These are phyloP conservation scores for Tachycineta bicolor DNA, from an alignment of 2,113 vertebrate species.

Conservation along the genomic window DNA sequence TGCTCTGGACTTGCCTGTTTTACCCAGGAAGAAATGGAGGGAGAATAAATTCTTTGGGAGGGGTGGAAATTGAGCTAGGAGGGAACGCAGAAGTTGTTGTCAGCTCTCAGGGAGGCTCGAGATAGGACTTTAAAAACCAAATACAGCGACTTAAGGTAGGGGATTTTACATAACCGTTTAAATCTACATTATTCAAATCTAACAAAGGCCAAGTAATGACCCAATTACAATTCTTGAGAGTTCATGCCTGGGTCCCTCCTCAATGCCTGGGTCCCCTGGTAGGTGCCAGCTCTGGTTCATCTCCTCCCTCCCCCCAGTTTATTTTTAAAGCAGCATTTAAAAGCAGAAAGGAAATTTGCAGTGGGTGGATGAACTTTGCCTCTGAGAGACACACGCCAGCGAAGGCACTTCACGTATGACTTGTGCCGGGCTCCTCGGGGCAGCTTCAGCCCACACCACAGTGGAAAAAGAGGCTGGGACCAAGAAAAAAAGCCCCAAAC, in stretches of 20 bases:
- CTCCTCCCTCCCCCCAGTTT: background rate
- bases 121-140: background rate
- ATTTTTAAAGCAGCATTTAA: slow-evolving; percentile 36
- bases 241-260: background rate
- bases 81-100: background rate
- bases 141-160: background rate
- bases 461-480: slow-evolving; percentile 40
- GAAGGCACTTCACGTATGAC: background rate
- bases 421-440: background rate
- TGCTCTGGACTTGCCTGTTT: background rate
- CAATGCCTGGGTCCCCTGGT: background rate
- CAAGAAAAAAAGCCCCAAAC: background rate
- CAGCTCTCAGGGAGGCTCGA: background rate
- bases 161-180: slow-evolving; percentile 34
- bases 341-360: slow-evolving; percentile 57
- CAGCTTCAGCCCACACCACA: background rate
- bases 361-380: slow-evolving; percentile 60
- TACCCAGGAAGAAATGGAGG: background rate
- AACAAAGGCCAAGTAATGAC: slow-evolving; percentile 28
- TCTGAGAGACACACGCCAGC: background rate
- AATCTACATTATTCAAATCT: slow-evolving; percentile 51
- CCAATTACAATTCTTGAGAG: background rate
- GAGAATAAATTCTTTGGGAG: background rate
- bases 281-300: background rate
- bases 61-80: background rate